Base-by-base conservation (phyloP, 2,797 vertebrate genomes). In the Sebastes itinus region DNA sequence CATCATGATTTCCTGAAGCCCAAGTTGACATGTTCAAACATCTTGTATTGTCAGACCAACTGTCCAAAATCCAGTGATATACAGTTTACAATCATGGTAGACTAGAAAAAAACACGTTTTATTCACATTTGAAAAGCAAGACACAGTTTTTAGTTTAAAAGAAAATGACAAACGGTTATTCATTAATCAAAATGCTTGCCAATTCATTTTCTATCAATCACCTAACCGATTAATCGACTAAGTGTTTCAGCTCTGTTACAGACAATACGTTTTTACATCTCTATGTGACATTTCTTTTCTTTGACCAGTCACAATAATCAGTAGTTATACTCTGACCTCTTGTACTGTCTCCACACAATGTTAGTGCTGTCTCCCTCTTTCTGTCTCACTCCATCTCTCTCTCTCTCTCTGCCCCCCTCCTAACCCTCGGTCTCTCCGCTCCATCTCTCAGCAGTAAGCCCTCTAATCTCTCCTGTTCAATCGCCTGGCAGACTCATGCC, bases 401-500 rank as follows among this genome's bases (percentile, higher is more conserved):
- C 60, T 6, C 27, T 74, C 52, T 67, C 72, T 72, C 8, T 38
- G 13, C 72, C 59, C 71, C 62, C 79, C 70, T 33, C 76, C 77
- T 35, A 70, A 63, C 49, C 73, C 80, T 59, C 64, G 59, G 58
- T 82, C 62, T 78, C 80, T 75, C 52, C 61, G 66, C 77, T 46
- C 85, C 71, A 77, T 82, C 81, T 90, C 94, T 92, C 94, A 93
- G 93, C 88, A 77, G 95, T 92, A 87, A 91, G 76, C 92, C 89
- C 85, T 92, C 92, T 96, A 95, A 95, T 95, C 94, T 95, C 93
- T 92, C 74, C 92, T 91, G 87, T 93, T 94, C 93, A 93, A 91
- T 90, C 88, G 86, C 83, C 88, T 87, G 92, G 93, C 91, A 90
- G 93, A 92, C 94, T 95, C 93, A 96, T 95, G 95, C 92, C 94